These are phyloP conservation scores for Athalia cordata DNA, from an alignment of 2,888 invertebrate species.

Conservation along the genomic window DNA sequence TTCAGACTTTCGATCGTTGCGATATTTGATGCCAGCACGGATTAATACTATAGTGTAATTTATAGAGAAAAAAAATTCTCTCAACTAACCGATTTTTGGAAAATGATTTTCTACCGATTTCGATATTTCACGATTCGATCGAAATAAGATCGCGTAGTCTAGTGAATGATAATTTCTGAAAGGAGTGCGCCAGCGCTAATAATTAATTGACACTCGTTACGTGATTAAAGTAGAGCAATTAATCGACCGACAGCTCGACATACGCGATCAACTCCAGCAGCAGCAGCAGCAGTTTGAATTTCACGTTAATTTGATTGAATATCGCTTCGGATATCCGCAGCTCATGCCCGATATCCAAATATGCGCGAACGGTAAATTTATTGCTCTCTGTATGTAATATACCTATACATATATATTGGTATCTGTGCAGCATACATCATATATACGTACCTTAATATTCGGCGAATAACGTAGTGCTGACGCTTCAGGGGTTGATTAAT, in stretches of 20 bases:
- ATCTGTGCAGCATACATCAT: not conserved
- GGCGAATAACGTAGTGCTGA: too few species aligned
- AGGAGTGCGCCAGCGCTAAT: not conserved
- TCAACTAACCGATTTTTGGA: too few species aligned
- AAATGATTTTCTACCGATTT: too few species aligned
- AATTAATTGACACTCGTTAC: conserved; percentile 11
- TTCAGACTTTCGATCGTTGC: too few species aligned
- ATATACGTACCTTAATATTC: not conserved
- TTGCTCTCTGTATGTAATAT: not conserved
- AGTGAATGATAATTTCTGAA: conserved; percentile 6
- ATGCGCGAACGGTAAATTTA: not conserved
- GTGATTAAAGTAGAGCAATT: conserved; percentile 29
- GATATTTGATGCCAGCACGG: too few species aligned
- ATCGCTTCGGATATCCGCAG: conserved; percentile 19
- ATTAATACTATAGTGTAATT: too few species aligned
- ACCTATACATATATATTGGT: not conserved
- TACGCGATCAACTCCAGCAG: not conserved
- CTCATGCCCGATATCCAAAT: conserved; percentile 6
- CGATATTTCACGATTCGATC: too few species aligned
- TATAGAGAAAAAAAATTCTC: too few species aligned
- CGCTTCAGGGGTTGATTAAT: not conserved
- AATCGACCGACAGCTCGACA: conserved; percentile 6
- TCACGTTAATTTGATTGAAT: conserved; percentile 36
- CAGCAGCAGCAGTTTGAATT: conserved; percentile 11
- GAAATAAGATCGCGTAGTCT: too few species aligned